Base-by-base conservation (phyloP, 2,113 vertebrate species). In the Cinclus cinclus region DNA sequence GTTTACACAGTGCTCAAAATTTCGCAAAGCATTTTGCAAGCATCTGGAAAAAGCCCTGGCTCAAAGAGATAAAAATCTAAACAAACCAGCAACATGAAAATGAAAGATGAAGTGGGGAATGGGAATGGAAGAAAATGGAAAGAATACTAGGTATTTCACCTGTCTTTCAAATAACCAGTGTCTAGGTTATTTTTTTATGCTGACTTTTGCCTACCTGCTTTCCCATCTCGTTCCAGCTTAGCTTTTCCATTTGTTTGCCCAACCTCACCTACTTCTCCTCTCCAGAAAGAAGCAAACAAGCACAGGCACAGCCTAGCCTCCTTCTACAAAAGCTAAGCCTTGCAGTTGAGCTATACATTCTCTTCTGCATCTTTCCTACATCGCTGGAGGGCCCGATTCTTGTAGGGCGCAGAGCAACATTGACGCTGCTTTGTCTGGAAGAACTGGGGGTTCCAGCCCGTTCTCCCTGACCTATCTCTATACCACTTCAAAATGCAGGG, bases 351-450 rank as follows among this genome's bases (percentile, higher is more conserved):
- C 73, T 91, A 27, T 49, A 82, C 73, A 67, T 46, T 62, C 24
- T 73, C 70, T 79, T 83, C 49, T 91, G 50, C 80, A 73, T 68
- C 73, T 82, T 89, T 79, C 0, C 0, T 24, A 22, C 27, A 17
- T 81, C 3, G 14, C 90, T 0, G 0, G 76, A 90, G 83, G 88
- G 44, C n/a, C 20, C 37, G 17, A 0, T 84, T 94, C 86, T 93
- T 5, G 0, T 15, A 30, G 0, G 0, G 27, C 65, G 41, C 3
- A 0, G 67, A 83, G 39, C 35, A 90, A 31, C 35, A 4, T 0
- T 0, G 7, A 41, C 0, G 0, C 56, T 52, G 56, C 63, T 89
- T 89, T 75, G 65, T 37, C 56, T 89, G 67, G 47, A 59, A 87
- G 69, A 83, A 15, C 70, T 71, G 70, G 18, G 47, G 33, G 23